Conservation (phyloP, 2,888 invertebrate species). For the Amphipoea lucens region DNA sequence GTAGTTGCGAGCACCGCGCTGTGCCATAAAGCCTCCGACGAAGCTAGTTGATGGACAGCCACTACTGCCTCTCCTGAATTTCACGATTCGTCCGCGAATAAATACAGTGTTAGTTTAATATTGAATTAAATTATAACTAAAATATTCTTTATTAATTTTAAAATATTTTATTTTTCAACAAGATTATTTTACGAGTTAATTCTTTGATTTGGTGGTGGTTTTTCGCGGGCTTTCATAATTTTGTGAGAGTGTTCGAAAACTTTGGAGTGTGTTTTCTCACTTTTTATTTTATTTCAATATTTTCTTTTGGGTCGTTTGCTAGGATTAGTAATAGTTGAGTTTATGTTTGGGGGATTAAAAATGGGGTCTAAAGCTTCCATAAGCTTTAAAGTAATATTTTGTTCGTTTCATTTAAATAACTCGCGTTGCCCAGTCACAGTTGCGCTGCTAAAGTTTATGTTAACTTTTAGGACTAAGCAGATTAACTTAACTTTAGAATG, state of each 20-base stretch:
- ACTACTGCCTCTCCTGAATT: conserved; percentile 13
- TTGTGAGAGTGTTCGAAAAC: not conserved
- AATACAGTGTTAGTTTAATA: conserved; percentile 12
- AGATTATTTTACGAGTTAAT: not conserved
- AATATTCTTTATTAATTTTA: not conserved
- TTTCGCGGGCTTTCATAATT: not conserved
- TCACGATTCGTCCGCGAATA: conserved; percentile 1
- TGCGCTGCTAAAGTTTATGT: not conserved
- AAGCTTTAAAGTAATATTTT: not conserved
- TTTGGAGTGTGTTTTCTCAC: not conserved
- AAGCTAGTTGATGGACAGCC: conserved; percentile 27
- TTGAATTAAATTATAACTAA: not conserved
- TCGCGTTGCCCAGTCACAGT: not conserved
- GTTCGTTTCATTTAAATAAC: not conserved
- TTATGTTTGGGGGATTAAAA: not conserved
- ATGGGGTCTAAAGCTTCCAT: not conserved
- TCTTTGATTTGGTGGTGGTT: not conserved
- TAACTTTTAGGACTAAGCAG: not conserved
- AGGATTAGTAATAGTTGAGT: not conserved
- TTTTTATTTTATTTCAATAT: not conserved
- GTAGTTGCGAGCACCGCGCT: conserved; percentile 2
- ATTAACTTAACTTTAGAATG: not conserved
- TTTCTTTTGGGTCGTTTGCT: not conserved
- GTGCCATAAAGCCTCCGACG: conserved; percentile 41
- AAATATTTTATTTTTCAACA: too few relatives aligned